A percentile compares a stretch with the other conserved stretches of the same genome.
Conservation (phyloP, 2,888 invertebrate species). For the Melangyna quadrimaculata region DNA sequence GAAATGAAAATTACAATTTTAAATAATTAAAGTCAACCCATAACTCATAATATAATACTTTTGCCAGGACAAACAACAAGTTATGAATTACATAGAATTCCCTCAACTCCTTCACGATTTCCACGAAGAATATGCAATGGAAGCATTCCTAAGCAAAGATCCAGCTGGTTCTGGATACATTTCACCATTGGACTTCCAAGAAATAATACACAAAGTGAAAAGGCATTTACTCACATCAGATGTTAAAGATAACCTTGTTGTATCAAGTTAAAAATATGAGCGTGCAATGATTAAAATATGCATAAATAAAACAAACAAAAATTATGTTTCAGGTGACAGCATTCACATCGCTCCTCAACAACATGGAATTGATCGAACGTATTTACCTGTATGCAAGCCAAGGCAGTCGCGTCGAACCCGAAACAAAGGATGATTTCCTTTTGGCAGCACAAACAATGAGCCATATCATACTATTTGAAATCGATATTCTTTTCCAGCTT, state of each 20-base stretch:
- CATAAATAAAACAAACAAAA: background rate
- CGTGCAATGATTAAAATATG: background rate
- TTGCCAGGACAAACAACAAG: slow-evolving; percentile 88
- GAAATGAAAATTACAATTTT: background rate
- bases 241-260: slow-evolving; percentile 94
- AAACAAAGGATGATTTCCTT: slow-evolving; percentile 98
- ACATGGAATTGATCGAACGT: slow-evolving; percentile 98
- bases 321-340: slow-evolving; percentile 86
- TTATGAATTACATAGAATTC: slow-evolving; percentile 97
- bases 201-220: slow-evolving; percentile 97
- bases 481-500: slow-evolving; percentile 97
- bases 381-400: slow-evolving; percentile 95
- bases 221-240: slow-evolving; percentile 96
- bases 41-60: background rate
- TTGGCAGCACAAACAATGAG: slow-evolving; percentile 99
- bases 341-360: slow-evolving; percentile 97
- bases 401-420: slow-evolving; percentile 90
- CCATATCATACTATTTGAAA: slow-evolving; percentile 97
- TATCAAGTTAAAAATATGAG: slow-evolving; percentile 84
- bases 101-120: slow-evolving; percentile 99
- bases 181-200: slow-evolving; percentile 94
- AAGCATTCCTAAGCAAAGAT: slow-evolving; percentile 96
- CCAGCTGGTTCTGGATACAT: slow-evolving; percentile 95
- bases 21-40: background rate
- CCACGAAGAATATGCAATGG: slow-evolving; percentile 99